phyloP scores from a whole-genome alignment of 2,113 vertebrate species.

The Nesospiza acunhae region DNA sequence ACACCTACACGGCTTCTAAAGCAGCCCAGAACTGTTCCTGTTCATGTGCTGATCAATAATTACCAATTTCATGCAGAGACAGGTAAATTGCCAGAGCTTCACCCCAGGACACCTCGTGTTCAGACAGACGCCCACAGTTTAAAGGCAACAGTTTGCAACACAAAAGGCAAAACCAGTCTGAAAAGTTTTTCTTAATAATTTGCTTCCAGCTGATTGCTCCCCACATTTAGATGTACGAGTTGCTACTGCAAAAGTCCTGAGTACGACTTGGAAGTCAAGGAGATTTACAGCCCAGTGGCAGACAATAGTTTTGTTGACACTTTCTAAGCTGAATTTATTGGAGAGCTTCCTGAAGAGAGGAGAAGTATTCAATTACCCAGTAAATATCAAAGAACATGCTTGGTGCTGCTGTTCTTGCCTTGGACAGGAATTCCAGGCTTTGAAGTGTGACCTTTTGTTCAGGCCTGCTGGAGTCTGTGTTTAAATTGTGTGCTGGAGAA shows the following conservation, averaged over 20 bases:
- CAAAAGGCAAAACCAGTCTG: slow-evolving; percentile 30
- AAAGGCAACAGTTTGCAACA: slow-evolving; percentile 26
- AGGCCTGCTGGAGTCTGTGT: not conserved
- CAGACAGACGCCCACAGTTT: slow-evolving; percentile 40
- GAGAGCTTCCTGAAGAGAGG: not conserved
- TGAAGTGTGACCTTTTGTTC: not conserved
- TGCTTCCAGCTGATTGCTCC: slow-evolving; percentile 31
- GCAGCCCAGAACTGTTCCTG: slow-evolving; percentile 3
- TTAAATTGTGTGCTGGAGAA: not conserved
- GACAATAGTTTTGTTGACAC: not conserved
- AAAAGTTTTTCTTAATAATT: slow-evolving; percentile 13
- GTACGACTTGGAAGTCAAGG: not conserved
- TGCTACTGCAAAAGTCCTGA: not conserved
- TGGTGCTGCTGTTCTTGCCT: not conserved
- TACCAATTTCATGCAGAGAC: slow-evolving; percentile 44
- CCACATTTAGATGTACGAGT: not conserved
- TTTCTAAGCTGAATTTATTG: not conserved
- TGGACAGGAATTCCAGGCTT: not conserved
- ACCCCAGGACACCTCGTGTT: slow-evolving; percentile 41
- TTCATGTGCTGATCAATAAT: slow-evolving; percentile 62
- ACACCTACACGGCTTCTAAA: slow-evolving; percentile 11
- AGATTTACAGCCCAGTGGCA: not conserved
- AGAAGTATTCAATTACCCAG: not conserved
- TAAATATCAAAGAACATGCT: not conserved
- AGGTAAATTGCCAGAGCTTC: slow-evolving; percentile 65